A percentile compares a stretch with the other conserved stretches of the same genome.
Conservation (phyloP, 2,888 invertebrate genomes). For the Meliscaeva auricollis region DNA sequence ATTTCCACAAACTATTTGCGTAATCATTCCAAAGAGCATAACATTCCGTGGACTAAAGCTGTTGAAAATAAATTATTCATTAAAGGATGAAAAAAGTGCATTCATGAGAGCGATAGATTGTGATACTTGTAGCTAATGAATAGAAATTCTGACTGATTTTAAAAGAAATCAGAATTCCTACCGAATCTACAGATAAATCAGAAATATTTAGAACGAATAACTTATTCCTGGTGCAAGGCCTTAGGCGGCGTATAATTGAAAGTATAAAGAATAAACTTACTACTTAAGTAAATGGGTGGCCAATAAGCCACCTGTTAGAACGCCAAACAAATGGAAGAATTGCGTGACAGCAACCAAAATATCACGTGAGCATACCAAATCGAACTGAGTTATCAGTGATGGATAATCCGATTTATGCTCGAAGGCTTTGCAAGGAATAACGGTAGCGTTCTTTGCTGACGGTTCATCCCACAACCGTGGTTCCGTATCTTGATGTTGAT, state of each 20-base stretch:
- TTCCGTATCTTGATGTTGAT: slow-evolving; percentile 80
- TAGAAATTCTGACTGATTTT: slow-evolving; percentile 38
- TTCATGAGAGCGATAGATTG: neutral
- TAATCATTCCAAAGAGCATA: slow-evolving; percentile 84
- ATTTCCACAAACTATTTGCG: slow-evolving; percentile 84
- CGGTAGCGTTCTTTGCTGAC: slow-evolving; percentile 79
- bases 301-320: slow-evolving; percentile 84
- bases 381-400: slow-evolving; percentile 84
- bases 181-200: slow-evolving; percentile 26
- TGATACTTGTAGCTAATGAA: slow-evolving; percentile 4
- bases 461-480: slow-evolving; percentile 82
- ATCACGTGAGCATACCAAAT: slow-evolving; percentile 84
- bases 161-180: slow-evolving; percentile 39
- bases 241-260: neutral
- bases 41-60: slow-evolving; percentile 84
- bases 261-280: slow-evolving; percentile 78
- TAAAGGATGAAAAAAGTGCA: slow-evolving; percentile 2
- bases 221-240: slow-evolving; percentile 69
- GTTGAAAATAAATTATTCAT: slow-evolving; percentile 19
- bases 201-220: slow-evolving; percentile 43
- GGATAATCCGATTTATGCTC: slow-evolving; percentile 82
- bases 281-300: slow-evolving; percentile 83
- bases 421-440: slow-evolving; percentile 83
- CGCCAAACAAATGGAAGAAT: slow-evolving; percentile 85
- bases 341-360: slow-evolving; percentile 85